Evolutionary conservation across 2,797 vertebrate species (phyloP), one percentile per base, ranked within the genome.

Genomic region (Nyctibius grandis): DNA sequence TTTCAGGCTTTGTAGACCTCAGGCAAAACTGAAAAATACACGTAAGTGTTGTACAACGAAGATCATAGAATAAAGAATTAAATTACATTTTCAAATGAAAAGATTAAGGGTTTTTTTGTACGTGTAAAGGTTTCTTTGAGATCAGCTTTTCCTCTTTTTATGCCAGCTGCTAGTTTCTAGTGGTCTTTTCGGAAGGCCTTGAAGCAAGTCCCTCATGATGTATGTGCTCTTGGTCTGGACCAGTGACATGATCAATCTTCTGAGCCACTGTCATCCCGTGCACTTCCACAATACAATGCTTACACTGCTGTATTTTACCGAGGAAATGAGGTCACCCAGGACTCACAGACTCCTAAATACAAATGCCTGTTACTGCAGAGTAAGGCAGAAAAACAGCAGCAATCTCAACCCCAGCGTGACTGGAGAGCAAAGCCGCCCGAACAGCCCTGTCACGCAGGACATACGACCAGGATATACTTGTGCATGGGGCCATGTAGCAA

Each of bases 311-410:
- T n/a, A 36, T 84, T 73, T 80, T 59, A 57, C 48, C 15, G 50
- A 72, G 79, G 85, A 79, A 95, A 72, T 40, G 47, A 93, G 80
- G 77, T 83, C 88, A 75, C n/a, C 15, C 36, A 47, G 42, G 69
- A 25, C 38, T 42, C 82, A 15, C n/a, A 60, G 64, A 23, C 29
- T 87, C 26, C 64, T 64, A 79, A 82, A 82, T 26, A 47, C 56
- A 76, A 80, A 79, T 9, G 15, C 11, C 31, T 78, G 28, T 51
- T 84, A 36, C 44, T 47, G 40, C 6, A 73, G 26, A 45, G 16
- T 22, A 61, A 87, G 48, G 40, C 40, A 95, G 81, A 77, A 79
- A 59, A 78, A 0, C 29, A 60, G 80, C 22, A 89, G 36, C 25
- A 84, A n/a, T 40, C 26, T 68, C 53, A 86, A 28, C 11, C 15